Evolutionary conservation across 2,113 vertebrate species (phyloP).

Genomic region (Neopipo cinnamomea): DNA sequence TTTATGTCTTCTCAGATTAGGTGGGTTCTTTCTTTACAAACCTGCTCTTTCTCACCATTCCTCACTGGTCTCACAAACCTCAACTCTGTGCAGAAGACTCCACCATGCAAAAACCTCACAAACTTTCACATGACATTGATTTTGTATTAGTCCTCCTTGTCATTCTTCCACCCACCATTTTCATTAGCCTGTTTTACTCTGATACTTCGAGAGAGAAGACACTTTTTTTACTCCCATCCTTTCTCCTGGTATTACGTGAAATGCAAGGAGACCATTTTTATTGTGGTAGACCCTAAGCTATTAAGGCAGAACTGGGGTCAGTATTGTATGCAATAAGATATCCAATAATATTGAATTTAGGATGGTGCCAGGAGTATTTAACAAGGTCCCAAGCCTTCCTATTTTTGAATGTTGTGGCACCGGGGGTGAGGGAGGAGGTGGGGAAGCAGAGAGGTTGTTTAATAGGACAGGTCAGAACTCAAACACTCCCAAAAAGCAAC

Average conservation of each 20-base stretch:
- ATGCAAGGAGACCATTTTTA: not conserved
- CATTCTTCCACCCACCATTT: not conserved
- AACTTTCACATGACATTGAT: not conserved
- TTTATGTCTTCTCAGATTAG: not conserved
- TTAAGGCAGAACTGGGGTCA: not conserved
- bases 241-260: not conserved
- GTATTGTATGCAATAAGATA: not conserved
- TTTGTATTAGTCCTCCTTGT: not conserved
- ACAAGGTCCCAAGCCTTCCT: not conserved
- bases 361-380: not conserved
- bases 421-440: not conserved
- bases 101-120: not conserved
- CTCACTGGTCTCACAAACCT: not conserved
- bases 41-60: not conserved
- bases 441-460: not conserved
- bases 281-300: not conserved
- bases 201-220: not conserved
- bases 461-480: not conserved
- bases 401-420: accelerated
- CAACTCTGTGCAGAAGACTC: not conserved
- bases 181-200: not conserved
- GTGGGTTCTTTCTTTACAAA: not conserved
- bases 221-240: not conserved
- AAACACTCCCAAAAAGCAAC: not conserved
- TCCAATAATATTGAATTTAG: not conserved